Percentiles rank a stretch among this genome's conserved stretches.
Evolutionary conservation across 30 jellyfish, hydroid and myxozoan species (phyloP).

Genomic region (Mastigias papua): DNA sequence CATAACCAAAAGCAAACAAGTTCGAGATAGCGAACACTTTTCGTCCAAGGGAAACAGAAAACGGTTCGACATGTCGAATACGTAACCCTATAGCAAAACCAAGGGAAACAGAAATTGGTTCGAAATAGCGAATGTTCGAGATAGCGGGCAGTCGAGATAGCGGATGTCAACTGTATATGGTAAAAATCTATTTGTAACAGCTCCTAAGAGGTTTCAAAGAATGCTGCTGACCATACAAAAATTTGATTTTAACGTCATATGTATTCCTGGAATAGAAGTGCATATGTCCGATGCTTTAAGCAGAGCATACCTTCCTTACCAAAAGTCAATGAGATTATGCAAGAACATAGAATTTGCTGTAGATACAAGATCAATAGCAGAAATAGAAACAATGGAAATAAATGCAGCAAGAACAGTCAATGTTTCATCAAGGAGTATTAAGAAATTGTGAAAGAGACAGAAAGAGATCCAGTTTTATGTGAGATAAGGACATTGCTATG

Average conservation of each 20-base stretch:
- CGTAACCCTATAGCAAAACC: too few relatives aligned
- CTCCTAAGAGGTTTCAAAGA: constrained; percentile 5
- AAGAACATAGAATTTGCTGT: constrained; percentile 13
- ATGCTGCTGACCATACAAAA: constrained; percentile 22
- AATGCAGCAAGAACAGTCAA: constrained; percentile 16
- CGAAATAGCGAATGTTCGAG: too few relatives aligned
- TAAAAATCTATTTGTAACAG: too few relatives aligned
- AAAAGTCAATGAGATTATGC: constrained; percentile 35
- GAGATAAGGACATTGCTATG: constrained; percentile 13
- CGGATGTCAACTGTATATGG: too few relatives aligned
- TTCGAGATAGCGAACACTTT: too few relatives aligned
- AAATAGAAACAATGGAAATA: constrained; percentile 17
- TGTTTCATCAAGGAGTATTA: constrained; percentile 41
- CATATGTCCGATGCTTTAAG: constrained; percentile 36
- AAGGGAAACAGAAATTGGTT: too few relatives aligned
- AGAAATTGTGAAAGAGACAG: constrained; percentile 27
- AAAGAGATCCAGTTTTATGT: constrained; percentile 33
- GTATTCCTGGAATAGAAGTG: constrained; percentile 16
- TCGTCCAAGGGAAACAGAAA: too few relatives aligned
- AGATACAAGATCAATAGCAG: constrained; percentile 7
- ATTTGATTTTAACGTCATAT: constrained; percentile 3
- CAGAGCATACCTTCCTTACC: constrained; percentile 28
- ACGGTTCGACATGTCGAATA: too few relatives aligned
- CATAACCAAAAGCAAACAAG: too few relatives aligned
- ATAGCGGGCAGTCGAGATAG: too few relatives aligned